These are phyloP conservation scores for Melipona quadrifasciata DNA, from an alignment of 1,140 invertebrate genomes.

Conservation along the genomic window DNA sequence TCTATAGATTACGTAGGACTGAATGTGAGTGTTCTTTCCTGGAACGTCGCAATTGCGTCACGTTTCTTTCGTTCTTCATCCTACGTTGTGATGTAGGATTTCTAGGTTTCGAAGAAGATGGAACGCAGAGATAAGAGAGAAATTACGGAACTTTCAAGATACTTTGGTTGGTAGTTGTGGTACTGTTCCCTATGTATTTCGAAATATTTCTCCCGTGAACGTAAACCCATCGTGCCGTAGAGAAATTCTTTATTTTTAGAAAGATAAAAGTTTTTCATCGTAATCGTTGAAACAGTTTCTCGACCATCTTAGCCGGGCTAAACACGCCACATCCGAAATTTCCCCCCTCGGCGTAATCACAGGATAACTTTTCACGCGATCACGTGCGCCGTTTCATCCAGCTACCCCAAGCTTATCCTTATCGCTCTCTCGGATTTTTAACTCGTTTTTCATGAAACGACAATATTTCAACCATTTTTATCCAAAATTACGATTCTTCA, in stretches of 20 bases:
- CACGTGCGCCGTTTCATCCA: constrained; percentile 13
- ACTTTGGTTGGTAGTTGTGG: neutral
- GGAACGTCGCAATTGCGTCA: too few relatives aligned
- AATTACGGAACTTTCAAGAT: neutral
- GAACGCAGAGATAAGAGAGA: too few relatives aligned
- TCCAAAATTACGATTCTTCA: too few relatives aligned
- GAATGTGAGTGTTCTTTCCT: too few relatives aligned
- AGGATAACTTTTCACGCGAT: constrained; percentile 43
- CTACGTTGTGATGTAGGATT: neutral
- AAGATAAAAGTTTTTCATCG: neutral
- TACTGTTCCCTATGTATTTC: neutral
- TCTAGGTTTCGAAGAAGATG: neutral
- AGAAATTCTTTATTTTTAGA: neutral
- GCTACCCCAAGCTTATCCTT: neutral
- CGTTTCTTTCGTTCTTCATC: neutral
- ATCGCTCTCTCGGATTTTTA: neutral
- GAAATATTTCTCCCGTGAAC: neutral
- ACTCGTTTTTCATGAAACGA: too few relatives aligned
- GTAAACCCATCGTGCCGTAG: neutral
- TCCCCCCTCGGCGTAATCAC: constrained; percentile 26
- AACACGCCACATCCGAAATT: constrained; percentile 40
- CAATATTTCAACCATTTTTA: too few relatives aligned
- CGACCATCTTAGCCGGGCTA: neutral
- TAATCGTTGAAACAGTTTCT: constrained; percentile 24
- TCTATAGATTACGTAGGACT: too few relatives aligned